Percentiles rank a stretch among this genome's conserved stretches.
phyloP scores from a whole-genome alignment of 2,797 vertebrate species.

The Masticophis lateralis region DNA sequence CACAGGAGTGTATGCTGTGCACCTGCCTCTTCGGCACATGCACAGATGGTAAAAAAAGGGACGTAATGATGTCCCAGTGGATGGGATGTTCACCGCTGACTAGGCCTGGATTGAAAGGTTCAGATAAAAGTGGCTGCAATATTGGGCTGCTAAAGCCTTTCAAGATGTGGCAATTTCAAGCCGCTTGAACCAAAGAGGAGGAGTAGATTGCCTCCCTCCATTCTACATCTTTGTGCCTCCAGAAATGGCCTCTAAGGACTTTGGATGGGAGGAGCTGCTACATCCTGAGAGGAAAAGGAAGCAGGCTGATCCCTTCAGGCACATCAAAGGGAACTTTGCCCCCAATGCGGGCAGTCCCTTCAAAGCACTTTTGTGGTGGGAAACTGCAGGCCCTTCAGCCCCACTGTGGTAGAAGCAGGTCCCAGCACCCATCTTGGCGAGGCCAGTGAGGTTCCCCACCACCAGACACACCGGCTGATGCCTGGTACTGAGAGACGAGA shows the following conservation, averaged over 20 bases:
- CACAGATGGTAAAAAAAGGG: too few relatives aligned
- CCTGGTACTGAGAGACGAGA: background rate
- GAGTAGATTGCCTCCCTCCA: background rate
- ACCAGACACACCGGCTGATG: background rate
- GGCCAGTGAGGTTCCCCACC: background rate
- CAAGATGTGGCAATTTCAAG: constrained; percentile 25
- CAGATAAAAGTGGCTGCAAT: background rate
- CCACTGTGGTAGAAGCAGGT: background rate
- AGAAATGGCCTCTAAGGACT: background rate
- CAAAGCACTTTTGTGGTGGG: background rate
- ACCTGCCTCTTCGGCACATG: too few relatives aligned
- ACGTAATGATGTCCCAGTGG: too few relatives aligned
- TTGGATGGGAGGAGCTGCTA: background rate
- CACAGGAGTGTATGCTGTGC: too few relatives aligned
- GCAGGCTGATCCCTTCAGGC: rapidly evolving
- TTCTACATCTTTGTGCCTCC: background rate
- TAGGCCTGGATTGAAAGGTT: constrained; percentile 16
- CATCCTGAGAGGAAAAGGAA: too few relatives aligned
- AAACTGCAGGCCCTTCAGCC: background rate
- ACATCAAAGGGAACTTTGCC: too few relatives aligned
- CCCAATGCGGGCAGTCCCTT: background rate
- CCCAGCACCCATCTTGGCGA: too few relatives aligned
- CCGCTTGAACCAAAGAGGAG: constrained; percentile 10
- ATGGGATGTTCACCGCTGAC: background rate
- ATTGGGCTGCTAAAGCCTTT: constrained; percentile 45